A percentile compares a stretch with the other conserved stretches of the same genome.
These are phyloP conservation scores for Lepidurus apus DNA, from an alignment of 1,140 invertebrate species.

Conservation along the genomic window DNA sequence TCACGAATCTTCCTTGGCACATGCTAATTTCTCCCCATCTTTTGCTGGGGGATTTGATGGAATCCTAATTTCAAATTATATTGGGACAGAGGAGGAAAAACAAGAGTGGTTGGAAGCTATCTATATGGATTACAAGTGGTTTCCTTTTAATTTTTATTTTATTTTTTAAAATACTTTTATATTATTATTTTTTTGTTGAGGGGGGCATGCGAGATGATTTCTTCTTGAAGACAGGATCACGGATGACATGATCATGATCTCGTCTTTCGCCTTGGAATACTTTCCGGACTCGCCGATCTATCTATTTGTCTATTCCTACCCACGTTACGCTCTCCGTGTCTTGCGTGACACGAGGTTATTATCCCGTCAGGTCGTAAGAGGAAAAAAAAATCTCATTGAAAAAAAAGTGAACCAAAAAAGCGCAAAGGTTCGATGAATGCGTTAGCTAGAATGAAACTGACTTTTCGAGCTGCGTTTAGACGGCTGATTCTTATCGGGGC, in stretches of 20 bases:
- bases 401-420: neutral
- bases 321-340: constrained; percentile 5
- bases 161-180: neutral
- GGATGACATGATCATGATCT: constrained; percentile 11
- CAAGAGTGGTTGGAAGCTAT: neutral
- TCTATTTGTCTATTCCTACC: constrained; percentile 7
- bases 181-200: neutral
- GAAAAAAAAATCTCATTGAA: neutral
- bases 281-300: neutral
- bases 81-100: neutral
- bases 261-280: neutral
- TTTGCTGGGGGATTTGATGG: neutral
- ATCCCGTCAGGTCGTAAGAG: constrained; percentile 16
- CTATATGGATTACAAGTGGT: neutral
- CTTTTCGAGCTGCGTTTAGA: neutral
- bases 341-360: constrained; percentile 21
- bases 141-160: neutral
- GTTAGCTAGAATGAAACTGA: neutral
- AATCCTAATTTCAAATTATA: constrained; percentile 7
- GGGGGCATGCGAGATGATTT: neutral
- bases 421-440: neutral
- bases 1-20: constrained; percentile 4
- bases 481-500: neutral
- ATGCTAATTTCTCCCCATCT: neutral
- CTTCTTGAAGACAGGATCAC: neutral